A percentile compares a stretch with the other conserved stretches of the same genome.
Conservation (phyloP, 2,888 invertebrate species). For the Oscheius sp. region DNA sequence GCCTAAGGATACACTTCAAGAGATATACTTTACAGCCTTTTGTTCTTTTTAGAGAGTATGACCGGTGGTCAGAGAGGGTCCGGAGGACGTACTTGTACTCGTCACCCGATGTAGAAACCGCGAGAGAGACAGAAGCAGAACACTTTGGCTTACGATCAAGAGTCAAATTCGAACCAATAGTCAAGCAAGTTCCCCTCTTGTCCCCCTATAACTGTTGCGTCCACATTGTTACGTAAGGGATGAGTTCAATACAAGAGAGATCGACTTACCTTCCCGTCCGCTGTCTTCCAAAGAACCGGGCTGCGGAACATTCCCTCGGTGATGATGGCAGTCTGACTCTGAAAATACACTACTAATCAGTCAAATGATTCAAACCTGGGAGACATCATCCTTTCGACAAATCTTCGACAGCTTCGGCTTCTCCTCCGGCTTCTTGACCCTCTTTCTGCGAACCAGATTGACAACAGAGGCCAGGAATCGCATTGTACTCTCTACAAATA, state of each 20-base stretch:
- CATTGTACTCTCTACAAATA: conserved; percentile 7
- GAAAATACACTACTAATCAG: not conserved
- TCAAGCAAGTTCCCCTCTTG: not conserved
- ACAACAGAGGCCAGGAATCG: conserved; percentile 19
- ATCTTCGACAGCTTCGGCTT: not conserved
- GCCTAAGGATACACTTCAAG: not conserved
- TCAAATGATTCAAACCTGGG: not conserved
- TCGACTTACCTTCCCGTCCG: conserved; percentile 25
- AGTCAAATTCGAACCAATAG: not conserved
- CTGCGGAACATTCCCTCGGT: conserved; percentile 16
- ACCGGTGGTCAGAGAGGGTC: no score
- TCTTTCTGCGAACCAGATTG: conserved; percentile 22
- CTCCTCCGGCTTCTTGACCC: not conserved
- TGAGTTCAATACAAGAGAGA: not conserved
- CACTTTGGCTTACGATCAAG: not conserved
- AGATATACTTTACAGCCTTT: not conserved
- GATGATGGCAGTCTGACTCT: conserved; percentile 14
- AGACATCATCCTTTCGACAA: not conserved
- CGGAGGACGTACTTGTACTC: no score
- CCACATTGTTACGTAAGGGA: not conserved
- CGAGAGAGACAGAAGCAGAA: no score
- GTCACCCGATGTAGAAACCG: no score
- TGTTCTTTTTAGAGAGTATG: not conserved
- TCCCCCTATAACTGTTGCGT: not conserved
- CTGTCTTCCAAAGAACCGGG: conserved; percentile 28